Evolutionary conservation across 2,113 vertebrate genomes (phyloP).

Genomic region (Serinus canaria): DNA sequence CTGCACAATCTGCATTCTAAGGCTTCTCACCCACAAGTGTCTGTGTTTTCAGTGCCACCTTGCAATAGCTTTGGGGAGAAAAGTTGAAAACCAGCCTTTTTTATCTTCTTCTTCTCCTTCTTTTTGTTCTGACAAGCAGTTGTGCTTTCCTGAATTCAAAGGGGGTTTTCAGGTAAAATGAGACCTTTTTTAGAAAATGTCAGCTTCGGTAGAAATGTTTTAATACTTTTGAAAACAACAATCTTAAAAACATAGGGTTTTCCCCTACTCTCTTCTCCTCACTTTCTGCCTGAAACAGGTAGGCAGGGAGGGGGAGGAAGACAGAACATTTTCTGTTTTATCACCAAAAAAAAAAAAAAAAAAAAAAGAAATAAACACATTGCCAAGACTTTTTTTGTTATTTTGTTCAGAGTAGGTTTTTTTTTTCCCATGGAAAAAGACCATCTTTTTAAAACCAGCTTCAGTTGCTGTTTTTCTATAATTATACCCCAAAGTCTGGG

Average conservation of each 20-base stretch:
- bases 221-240: not conserved
- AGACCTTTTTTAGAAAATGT: conserved; percentile 10
- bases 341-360: not conserved
- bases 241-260: not conserved
- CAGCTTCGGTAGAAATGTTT: not conserved
- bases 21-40: not conserved
- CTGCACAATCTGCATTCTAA: not conserved
- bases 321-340: not conserved
- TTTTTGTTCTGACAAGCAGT: not conserved
- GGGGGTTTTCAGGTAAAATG: not conserved
- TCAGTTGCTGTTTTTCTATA: conserved; percentile 28
- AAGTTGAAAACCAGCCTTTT: not conserved
- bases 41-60: not conserved
- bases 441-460: not conserved
- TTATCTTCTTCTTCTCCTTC: not conserved
- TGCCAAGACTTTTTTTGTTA: not conserved
- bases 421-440: not conserved
- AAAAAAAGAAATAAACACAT: not conserved
- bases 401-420: not conserved
- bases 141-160: not conserved
- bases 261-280: not conserved
- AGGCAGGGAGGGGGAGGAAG: not conserved
- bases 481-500: conserved; percentile 44
- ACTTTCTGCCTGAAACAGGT: not conserved
- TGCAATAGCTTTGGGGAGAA: not conserved